Percentiles rank a stretch among this genome's conserved stretches.
Conservation (phyloP, 2,113 vertebrate genomes). For the Eulacestoma nigropectus region DNA sequence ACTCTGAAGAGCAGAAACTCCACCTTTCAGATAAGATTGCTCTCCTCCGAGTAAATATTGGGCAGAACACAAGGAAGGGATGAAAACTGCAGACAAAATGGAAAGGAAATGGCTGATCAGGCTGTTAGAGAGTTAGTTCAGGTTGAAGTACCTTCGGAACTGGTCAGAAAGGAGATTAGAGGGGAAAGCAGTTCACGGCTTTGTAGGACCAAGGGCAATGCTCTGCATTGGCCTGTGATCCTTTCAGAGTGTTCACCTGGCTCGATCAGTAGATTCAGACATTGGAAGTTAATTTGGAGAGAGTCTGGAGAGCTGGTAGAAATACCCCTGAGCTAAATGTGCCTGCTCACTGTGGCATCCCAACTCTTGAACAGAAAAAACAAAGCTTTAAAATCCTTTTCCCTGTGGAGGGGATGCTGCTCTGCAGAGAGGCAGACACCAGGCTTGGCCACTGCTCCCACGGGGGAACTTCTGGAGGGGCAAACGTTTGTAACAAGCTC, state of each 20-base stretch:
- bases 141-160: background rate
- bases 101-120: conserved; percentile 26
- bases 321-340: background rate
- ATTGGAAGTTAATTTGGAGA: background rate
- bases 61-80: background rate
- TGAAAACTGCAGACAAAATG: background rate
- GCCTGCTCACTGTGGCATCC: background rate
- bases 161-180: background rate
- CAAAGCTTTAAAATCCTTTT: background rate
- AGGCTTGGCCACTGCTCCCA: background rate
- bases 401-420: background rate
- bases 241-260: background rate
- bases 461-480: background rate
- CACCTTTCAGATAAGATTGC: conserved; percentile 38
- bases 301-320: background rate
- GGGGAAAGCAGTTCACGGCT: background rate
- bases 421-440: background rate
- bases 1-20: conserved; percentile 20
- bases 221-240: background rate
- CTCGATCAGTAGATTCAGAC: background rate
- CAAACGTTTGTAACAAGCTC: fast-evolving
- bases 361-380: background rate
- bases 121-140: background rate
- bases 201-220: background rate
- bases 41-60: background rate